Conservation (phyloP, 2,113 vertebrate genomes). For the Engystomops pustulosus region DNA sequence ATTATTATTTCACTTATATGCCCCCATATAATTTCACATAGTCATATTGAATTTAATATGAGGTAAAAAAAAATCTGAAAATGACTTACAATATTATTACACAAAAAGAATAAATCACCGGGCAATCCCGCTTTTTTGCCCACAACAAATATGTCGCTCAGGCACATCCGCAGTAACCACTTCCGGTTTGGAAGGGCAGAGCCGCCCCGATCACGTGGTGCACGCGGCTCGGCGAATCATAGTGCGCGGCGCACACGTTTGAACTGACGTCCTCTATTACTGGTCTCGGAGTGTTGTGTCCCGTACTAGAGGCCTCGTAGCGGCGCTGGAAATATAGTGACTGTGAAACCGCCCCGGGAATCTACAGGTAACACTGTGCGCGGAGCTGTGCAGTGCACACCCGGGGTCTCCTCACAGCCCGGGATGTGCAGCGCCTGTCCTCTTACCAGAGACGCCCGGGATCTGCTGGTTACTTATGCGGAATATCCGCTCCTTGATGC, state of each 20-base stretch:
- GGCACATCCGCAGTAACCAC: background rate
- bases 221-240: background rate
- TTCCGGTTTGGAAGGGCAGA: background rate
- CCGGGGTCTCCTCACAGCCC: too few relatives aligned
- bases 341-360: too few relatives aligned
- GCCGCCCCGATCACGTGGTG: background rate
- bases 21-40: too few relatives aligned
- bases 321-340: background rate
- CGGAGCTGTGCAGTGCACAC: too few relatives aligned
- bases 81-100: too few relatives aligned
- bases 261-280: conserved; percentile 5
- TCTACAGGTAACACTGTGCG: background rate
- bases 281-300: background rate
- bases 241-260: conserved; percentile 30
- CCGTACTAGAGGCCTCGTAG: background rate
- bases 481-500: too few relatives aligned
- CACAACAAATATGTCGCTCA: conserved; percentile 17
- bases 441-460: too few relatives aligned
- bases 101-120: background rate
- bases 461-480: too few relatives aligned
- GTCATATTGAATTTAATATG: too few relatives aligned
- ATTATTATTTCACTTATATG: too few relatives aligned
- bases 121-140: background rate
- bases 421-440: too few relatives aligned
- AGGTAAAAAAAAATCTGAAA: too few relatives aligned